Evolutionary conservation across 2,888 invertebrate genomes (phyloP).

Genomic region (Micoletzkya japonica): DNA sequence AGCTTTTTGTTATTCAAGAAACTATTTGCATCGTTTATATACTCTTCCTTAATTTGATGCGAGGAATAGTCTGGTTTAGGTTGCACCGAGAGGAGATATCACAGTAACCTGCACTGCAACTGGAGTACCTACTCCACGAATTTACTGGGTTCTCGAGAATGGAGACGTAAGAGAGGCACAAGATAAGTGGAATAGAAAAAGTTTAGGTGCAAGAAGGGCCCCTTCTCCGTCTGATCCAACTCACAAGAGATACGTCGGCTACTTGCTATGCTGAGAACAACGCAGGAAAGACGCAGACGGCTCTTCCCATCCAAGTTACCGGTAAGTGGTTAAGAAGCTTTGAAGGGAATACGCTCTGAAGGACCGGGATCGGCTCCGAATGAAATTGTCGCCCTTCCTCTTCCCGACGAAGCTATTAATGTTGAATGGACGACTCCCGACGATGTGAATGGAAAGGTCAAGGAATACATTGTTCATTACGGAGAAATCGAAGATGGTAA

Average conservation of each 20-base stretch:
- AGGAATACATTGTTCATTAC: slow-evolving; percentile 56
- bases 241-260: slow-evolving; percentile 51
- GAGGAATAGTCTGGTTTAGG: slow-evolving; percentile 29
- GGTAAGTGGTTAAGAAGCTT: slow-evolving; percentile 28
- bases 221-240: slow-evolving; percentile 35
- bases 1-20: too few relatives aligned
- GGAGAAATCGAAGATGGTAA: slow-evolving; percentile 56
- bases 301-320: slow-evolving; percentile 47
- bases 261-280: slow-evolving; percentile 60
- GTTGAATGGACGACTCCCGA: slow-evolving; percentile 63
- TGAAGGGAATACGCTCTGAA: background rate
- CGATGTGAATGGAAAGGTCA: slow-evolving; percentile 59
- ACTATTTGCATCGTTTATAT: too few relatives aligned
- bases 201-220: slow-evolving; percentile 28
- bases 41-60: background rate
- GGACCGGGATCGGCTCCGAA: slow-evolving; percentile 62
- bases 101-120: slow-evolving; percentile 51
- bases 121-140: slow-evolving; percentile 50
- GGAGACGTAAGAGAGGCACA: slow-evolving; percentile 27
- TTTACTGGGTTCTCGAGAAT: slow-evolving; percentile 44
- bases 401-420: slow-evolving; percentile 56
- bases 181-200: background rate
- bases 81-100: slow-evolving; percentile 52
- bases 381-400: slow-evolving; percentile 56
- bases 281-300: slow-evolving; percentile 56